Evolutionary conservation across 2,888 invertebrate genomes (phyloP), one percentile per base, ranked within the genome.

Genomic region (Rhagophthalmus giganteus): DNA sequence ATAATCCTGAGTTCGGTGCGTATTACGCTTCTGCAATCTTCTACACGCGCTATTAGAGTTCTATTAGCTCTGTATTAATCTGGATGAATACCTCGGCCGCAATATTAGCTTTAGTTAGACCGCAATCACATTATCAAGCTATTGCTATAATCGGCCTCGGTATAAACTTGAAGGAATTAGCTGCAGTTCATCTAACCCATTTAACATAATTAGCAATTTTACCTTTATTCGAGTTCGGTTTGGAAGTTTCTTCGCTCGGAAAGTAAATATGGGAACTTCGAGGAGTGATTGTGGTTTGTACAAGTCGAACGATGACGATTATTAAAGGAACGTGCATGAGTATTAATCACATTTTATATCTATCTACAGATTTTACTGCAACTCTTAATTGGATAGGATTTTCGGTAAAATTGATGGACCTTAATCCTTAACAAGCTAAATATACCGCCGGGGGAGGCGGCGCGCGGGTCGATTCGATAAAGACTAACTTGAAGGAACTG

Each of bases 41-140:
- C 54, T 42, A 33, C 50, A 51, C 56, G 59, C 59, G 53, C 55
- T 51, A 53, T 59, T 59, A 60, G 54, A 53, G 53, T 56, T 53
- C 54, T 55, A 55, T 58, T 60, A 60, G 55, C 38, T 45, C 46
- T 53, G 50, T 48, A 54, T 57, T 54, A 53, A 54, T 49, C 39
- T 50, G 49, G 47, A 58, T 54, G 55, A 58, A 58, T 55, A 54
- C 47, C 49, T 46, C 46, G 56, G 57, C 50, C 49, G 49, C 53
- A 35, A 58, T 55, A 57, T 56, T 55, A 53, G 54, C 49, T 55
- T 44, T 52, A 55, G 34, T 53, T 57, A 59, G 55, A 57, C 69
- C 68, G 61, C 68, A 69, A 67, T 69, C 68, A 66, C 68, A 68
- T 69, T 68, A 69, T 66, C 66, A 66, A 67, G 64, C 65, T 62